Conservation (phyloP, 2,888 invertebrate genomes). For the Linnaemya vulpina region DNA sequence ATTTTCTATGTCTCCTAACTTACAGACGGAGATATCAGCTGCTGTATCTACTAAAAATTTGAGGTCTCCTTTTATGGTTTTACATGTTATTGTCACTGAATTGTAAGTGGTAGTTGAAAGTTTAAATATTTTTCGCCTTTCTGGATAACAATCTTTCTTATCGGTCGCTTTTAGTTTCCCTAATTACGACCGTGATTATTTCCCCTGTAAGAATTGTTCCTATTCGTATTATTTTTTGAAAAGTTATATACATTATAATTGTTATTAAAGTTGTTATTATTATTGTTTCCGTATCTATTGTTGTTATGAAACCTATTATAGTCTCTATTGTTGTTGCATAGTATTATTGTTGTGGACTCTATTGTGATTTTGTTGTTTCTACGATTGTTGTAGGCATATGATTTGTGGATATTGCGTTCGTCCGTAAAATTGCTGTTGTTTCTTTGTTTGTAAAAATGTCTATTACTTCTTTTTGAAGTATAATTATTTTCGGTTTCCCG, state of each 20-base stretch:
- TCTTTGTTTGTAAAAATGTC: not conserved
- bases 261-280: not conserved
- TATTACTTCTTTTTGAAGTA: not conserved
- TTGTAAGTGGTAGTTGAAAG: not conserved
- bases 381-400: not conserved
- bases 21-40: not conserved
- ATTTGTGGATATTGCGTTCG: not conserved
- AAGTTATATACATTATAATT: not conserved
- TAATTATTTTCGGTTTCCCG: not conserved
- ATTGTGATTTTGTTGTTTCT: not conserved
- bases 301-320: not conserved
- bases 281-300: not conserved
- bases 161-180: conserved; percentile 15
- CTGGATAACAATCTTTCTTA: conserved; percentile 17
- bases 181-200: not conserved
- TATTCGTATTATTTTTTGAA: not conserved
- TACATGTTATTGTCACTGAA: not conserved
- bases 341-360: not conserved
- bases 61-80: not conserved
- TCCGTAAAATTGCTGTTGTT: not conserved
- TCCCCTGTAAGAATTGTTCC: not conserved
- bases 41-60: conserved; percentile 11
- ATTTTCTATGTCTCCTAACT: not conserved
- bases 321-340: not conserved
- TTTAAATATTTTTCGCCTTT: not conserved